Base-by-base conservation (phyloP, 2,113 vertebrate genomes). In the Nannospalax galili region DNA sequence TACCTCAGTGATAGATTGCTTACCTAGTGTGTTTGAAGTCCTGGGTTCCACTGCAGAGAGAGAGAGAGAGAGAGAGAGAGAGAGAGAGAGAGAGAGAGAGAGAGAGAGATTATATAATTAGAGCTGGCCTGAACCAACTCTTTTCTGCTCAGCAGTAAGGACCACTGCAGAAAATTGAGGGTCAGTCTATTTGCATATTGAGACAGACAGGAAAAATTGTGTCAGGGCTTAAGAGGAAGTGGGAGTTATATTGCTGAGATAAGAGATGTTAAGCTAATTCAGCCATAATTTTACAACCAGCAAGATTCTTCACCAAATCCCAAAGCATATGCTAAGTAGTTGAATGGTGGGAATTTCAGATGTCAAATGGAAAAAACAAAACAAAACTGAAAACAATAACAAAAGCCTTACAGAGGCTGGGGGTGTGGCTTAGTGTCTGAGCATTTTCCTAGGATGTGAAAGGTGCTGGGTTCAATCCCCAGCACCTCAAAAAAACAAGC, bases 291-390 rank as follows among this genome's bases (percentile, higher is more conserved):
- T 85, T 90, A 20, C 45, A 78, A 73, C 42, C 45, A 32, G n/a
- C 92, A 40, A 62, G 86, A 69, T 16, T 84, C 70, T 26, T 28
- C 77, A 45, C n/a, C 84, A 73, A 58, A 28, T 73, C 48, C 48
- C 24, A 67, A 70, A 89, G 79, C 35, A 52, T 58, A 24, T 8
- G 70, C 73, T 37, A 52, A 67, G 48, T 24, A 40, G 84, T 67
- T 69, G 42, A 81, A 73, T n/a, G 64, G 85, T 64, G 69, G 75
- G 82, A 78, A 92, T 85, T 95, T 90, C 65, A 93, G 45, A 64
- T 85, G 45, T 91, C 48, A 17, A 74, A 28, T 58, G 45, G 42
- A n/a, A 69, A 52, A 22, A 79, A 79, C 56, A 79, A 80, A 82
- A 40, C 37, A 3, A 24, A 56, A 19, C 48, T 48, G 35, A 69